A percentile compares a stretch with the other conserved stretches of the same genome.
phyloP scores from a whole-genome alignment of 2,113 vertebrate species.

The Saccopteryx bilineata region DNA sequence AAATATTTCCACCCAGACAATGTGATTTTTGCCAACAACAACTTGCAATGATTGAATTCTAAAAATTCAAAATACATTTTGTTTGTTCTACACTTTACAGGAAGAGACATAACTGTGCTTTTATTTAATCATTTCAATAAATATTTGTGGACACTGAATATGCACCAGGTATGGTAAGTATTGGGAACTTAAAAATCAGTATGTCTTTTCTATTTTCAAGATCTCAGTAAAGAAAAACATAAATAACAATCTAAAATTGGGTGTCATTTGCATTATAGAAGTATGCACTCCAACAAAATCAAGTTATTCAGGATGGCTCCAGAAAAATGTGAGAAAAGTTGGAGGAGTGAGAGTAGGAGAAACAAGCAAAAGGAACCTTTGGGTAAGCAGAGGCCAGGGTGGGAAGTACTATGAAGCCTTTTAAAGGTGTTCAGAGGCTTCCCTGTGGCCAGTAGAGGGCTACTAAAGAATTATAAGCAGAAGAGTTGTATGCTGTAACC shows the following conservation, averaged over 20 bases:
- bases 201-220: background rate
- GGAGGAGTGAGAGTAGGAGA: background rate
- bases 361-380: background rate
- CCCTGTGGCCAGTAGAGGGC: background rate
- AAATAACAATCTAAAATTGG: background rate
- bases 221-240: conserved; percentile 8
- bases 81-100: background rate
- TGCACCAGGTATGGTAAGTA: background rate
- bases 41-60: conserved; percentile 29
- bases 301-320: background rate
- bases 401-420: background rate
- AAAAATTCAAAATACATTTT: conserved; percentile 29
- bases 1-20: background rate
- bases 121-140: conserved; percentile 41
- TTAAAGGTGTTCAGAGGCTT: background rate
- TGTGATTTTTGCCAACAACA: conserved; percentile 42
- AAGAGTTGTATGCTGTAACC: background rate
- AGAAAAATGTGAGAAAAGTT: conserved; percentile 1
- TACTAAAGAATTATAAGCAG: conserved; percentile 4
- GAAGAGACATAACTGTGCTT: conserved; percentile 2
- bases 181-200: background rate
- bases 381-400: background rate
- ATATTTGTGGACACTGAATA: background rate
- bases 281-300: background rate
- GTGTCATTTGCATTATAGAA: background rate